Conservation (phyloP, 2,888 invertebrate species). For the Sipunculus nudus region DNA sequence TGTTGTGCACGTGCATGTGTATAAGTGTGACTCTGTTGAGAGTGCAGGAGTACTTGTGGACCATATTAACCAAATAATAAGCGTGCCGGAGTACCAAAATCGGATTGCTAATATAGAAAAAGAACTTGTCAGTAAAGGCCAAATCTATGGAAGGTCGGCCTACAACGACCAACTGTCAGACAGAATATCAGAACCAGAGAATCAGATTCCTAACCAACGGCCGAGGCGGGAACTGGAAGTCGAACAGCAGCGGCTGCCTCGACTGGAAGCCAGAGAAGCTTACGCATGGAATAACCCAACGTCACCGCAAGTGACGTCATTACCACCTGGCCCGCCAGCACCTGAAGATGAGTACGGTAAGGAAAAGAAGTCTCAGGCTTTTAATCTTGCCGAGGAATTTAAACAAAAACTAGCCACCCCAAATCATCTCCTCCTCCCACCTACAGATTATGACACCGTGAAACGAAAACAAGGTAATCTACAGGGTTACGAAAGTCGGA, state of each 20-base stretch:
- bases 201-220: too few species aligned
- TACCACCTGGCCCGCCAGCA: neutral
- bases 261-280: too few species aligned
- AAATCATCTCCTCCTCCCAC: constrained; percentile 14
- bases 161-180: neutral
- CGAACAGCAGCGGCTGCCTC: too few species aligned
- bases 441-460: constrained; percentile 19
- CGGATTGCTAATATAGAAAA: constrained; percentile 83
- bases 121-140: constrained; percentile 50
- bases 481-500: neutral
- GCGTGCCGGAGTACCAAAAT: constrained; percentile 84
- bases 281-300: too few species aligned
- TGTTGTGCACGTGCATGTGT: constrained; percentile 95
- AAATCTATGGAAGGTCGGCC: constrained; percentile 27
- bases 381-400: constrained; percentile 7
- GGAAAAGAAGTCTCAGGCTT: constrained; percentile 4
- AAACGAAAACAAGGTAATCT: constrained; percentile 7
- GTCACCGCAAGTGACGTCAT: neutral
- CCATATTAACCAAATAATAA: constrained; percentile 83
- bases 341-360: neutral
- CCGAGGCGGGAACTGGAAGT: too few species aligned
- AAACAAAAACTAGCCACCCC: neutral
- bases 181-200: too few species aligned
- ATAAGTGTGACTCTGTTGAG: constrained; percentile 90
- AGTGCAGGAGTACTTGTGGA: constrained; percentile 88